Evolutionary conservation across 2,888 invertebrate genomes (phyloP).

Genomic region (Folsomia manolachei): DNA sequence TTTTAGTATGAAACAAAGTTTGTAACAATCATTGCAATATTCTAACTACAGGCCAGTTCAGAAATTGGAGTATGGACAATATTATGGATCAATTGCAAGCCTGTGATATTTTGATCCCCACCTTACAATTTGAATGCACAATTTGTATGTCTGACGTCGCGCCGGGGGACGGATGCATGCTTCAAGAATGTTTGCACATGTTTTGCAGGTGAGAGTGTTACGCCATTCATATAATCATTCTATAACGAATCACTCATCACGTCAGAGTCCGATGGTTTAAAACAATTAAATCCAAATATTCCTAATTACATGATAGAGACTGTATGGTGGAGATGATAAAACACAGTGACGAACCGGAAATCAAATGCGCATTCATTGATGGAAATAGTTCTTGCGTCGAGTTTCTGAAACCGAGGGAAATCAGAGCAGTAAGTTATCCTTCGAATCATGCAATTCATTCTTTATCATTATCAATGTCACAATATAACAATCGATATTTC

Average conservation of each 20-base stretch:
- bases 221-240: too few species aligned
- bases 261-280: background rate
- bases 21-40: too few species aligned
- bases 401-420: constrained; percentile 77
- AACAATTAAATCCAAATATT: background rate
- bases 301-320: constrained; percentile 53
- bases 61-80: background rate
- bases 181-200: constrained; percentile 81
- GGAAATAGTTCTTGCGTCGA: constrained; percentile 70
- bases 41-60: too few species aligned
- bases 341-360: constrained; percentile 71
- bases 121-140: constrained; percentile 74
- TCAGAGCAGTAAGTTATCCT: constrained; percentile 63
- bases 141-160: constrained; percentile 71
- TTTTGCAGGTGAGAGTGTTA: constrained; percentile 68
- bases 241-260: background rate
- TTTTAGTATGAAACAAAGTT: too few species aligned
- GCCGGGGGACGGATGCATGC: constrained; percentile 67
- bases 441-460: background rate
- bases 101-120: constrained; percentile 57
- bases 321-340: constrained; percentile 70
- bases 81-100: constrained; percentile 4
- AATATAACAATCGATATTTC: background rate
- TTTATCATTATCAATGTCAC: background rate
- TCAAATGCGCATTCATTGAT: constrained; percentile 77